Conservation (phyloP, 1,140 invertebrate genomes). For the Brachionus rotundiformis region DNA sequence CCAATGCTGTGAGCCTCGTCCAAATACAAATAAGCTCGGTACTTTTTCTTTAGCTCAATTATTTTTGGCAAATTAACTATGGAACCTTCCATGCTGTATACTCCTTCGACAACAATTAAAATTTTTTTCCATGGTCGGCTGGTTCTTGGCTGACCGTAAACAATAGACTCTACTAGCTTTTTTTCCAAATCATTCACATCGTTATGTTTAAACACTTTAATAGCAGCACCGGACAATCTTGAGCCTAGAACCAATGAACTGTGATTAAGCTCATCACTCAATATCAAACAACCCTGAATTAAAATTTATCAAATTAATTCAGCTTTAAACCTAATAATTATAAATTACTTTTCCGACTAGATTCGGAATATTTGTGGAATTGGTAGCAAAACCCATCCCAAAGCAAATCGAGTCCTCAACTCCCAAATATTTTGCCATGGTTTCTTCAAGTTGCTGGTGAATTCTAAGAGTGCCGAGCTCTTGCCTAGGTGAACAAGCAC, state of each 20-base stretch:
- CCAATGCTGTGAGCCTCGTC: conserved; percentile 96
- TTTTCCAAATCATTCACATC: conserved; percentile 79
- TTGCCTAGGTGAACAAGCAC: conserved; percentile 55
- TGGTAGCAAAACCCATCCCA: conserved; percentile 98
- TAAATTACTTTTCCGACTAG: conserved; percentile 70
- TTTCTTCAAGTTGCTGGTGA: conserved; percentile 78
- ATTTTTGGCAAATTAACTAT: conserved; percentile 86
- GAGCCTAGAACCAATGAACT: conserved; percentile 91
- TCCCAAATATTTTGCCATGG: conserved; percentile 85
- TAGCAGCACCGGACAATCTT: conserved; percentile 80
- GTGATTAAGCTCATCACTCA: conserved; percentile 96
- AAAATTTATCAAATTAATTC: neutral
- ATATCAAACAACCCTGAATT: conserved; percentile 73
- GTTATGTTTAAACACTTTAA: conserved; percentile 83
- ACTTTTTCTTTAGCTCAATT: conserved; percentile 87
- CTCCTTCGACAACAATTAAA: conserved; percentile 88
- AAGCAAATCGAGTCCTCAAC: conserved; percentile 91
- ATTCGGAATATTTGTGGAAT: conserved; percentile 87
- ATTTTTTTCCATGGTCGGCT: conserved; percentile 87
- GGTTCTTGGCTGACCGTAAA: conserved; percentile 77
- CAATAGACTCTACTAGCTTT: conserved; percentile 74
- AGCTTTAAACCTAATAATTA: neutral
- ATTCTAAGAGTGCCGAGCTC: conserved; percentile 62
- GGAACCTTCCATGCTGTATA: conserved; percentile 98
- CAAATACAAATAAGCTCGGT: conserved; percentile 84